These are phyloP conservation scores for Crossaster papposus DNA, from an alignment of 53 echinoderm and acorn worm species.

Conservation along the genomic window DNA sequence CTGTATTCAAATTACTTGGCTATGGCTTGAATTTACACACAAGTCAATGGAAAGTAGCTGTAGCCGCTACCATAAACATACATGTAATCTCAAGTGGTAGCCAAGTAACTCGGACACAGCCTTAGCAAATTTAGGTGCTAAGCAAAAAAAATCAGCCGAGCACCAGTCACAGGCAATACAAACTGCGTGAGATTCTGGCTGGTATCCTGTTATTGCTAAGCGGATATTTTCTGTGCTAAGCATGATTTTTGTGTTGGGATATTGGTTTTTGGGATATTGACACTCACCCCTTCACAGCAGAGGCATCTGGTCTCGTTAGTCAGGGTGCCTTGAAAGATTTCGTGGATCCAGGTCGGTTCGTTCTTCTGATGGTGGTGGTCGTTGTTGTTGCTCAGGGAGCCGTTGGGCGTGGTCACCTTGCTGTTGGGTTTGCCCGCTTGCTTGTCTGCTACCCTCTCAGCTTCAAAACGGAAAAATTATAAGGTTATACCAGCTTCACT, in stretches of 20 bases:
- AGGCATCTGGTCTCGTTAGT: slow-evolving; percentile 99
- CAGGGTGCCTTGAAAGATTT: slow-evolving; percentile 98
- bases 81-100: no score
- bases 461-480: slow-evolving; percentile 33
- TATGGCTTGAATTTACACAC: no score
- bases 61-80: no score
- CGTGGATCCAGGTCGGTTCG: slow-evolving; percentile 98
- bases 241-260: no score
- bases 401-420: slow-evolving; percentile 88
- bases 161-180: no score
- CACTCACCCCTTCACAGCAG: slow-evolving; percentile 93
- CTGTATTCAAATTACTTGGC: no score
- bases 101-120: no score
- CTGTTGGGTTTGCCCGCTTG: slow-evolving; percentile 74
- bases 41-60: no score
- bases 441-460: slow-evolving; percentile 87
- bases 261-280: neutral
- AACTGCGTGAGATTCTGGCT: no score
- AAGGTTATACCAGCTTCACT: neutral
- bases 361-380: slow-evolving; percentile 69
- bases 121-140: no score
- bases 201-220: no score
- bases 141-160: no score
- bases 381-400: slow-evolving; percentile 86
- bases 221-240: neutral